phyloP scores from a whole-genome alignment of 2,888 invertebrate genomes.

The Orthosia gothica region DNA sequence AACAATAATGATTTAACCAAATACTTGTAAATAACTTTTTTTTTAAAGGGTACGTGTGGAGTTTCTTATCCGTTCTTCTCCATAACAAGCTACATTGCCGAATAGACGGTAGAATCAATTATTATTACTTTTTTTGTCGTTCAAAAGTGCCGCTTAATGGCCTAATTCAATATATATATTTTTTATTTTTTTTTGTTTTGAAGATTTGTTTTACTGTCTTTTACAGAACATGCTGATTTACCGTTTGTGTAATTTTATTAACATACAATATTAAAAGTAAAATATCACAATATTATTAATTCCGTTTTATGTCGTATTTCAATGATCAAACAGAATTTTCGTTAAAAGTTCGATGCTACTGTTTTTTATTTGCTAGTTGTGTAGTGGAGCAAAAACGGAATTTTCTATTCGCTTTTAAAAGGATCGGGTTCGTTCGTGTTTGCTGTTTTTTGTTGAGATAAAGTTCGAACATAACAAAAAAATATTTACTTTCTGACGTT shows the following conservation, averaged over 20 bases:
- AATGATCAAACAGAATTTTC: neutral
- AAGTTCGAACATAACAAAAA: neutral
- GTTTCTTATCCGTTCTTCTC: no score
- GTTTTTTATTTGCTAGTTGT: slow-evolving; percentile 10
- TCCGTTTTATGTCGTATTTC: neutral
- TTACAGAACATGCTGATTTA: neutral
- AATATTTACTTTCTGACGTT: neutral
- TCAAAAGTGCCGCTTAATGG: no score
- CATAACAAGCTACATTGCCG: no score
- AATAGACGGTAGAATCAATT: no score
- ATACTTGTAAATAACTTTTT: no score
- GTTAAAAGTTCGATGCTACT: neutral
- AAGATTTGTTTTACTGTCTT: neutral
- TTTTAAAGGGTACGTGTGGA: no score
- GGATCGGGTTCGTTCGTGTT: slow-evolving; percentile 15
- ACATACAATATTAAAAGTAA: neutral
- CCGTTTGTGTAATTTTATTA: neutral
- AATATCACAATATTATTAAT: neutral
- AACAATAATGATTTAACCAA: no score
- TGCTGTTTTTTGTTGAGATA: slow-evolving; percentile 12
- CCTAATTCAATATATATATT: no score
- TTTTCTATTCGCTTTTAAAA: slow-evolving; percentile 27
- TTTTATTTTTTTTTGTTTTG: no score
- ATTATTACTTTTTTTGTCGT: no score
- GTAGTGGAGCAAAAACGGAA: slow-evolving; percentile 25